Evolutionary conservation across 2,113 vertebrate genomes (phyloP).

Genomic region (Procavia capensis): DNA sequence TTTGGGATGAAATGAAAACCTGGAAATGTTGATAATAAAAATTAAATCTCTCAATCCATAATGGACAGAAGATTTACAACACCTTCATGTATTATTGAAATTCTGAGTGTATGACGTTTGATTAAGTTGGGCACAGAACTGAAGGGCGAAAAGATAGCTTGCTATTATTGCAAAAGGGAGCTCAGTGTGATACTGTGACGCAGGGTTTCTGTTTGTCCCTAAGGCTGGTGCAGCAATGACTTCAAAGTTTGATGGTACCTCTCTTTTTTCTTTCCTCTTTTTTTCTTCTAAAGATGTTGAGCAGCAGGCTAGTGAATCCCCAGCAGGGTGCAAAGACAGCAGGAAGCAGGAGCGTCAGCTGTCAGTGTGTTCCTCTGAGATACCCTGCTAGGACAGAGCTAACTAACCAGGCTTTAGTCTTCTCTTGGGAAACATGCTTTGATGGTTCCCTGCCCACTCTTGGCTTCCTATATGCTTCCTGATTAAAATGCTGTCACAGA

Average conservation of each 20-base stretch:
- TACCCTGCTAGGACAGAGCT: conserved; percentile 85
- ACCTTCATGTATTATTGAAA: conserved; percentile 67
- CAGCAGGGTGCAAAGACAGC: conserved; percentile 86
- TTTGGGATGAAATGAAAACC: conserved; percentile 30
- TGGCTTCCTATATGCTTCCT: conserved; percentile 79
- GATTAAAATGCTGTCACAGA: conserved; percentile 83
- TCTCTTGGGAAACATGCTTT: conserved; percentile 78
- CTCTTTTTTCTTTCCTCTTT: conserved; percentile 73
- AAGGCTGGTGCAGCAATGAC: conserved; percentile 87
- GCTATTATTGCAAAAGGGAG: conserved; percentile 74
- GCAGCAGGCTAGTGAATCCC: conserved; percentile 89
- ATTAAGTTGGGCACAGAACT: conserved; percentile 82
- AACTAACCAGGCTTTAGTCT: conserved; percentile 83
- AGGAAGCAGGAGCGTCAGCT: conserved; percentile 85
- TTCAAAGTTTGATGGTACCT: conserved; percentile 87
- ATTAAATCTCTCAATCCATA: conserved; percentile 36
- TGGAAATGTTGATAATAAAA: conserved; percentile 22
- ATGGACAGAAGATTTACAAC: conserved; percentile 72
- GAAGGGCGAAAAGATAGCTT: conserved; percentile 82
- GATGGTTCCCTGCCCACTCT: conserved; percentile 78
- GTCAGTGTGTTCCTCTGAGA: conserved; percentile 87
- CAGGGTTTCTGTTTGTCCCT: conserved; percentile 90
- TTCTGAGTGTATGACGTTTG: conserved; percentile 79
- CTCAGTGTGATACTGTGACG: conserved; percentile 83
- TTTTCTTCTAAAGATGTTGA: conserved; percentile 82